These are phyloP conservation scores for Drosophila guanche DNA, from an alignment of 1,140 invertebrate genomes.

Conservation along the genomic window DNA sequence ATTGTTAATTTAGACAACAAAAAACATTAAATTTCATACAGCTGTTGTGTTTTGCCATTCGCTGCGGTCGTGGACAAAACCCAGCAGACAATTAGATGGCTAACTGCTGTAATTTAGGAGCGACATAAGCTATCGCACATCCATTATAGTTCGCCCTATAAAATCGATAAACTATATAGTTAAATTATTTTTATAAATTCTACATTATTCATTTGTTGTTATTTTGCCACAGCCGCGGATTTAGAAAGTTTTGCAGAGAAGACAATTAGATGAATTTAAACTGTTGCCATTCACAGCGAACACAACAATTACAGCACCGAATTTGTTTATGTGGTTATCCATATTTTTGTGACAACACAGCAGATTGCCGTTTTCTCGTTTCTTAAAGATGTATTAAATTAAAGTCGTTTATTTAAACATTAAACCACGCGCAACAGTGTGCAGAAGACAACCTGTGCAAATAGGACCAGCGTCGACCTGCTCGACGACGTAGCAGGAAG, in stretches of 20 bases:
- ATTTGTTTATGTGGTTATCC: conserved; percentile 63
- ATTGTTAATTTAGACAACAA: too few relatives aligned
- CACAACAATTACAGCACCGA: not conserved
- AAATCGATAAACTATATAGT: too few relatives aligned
- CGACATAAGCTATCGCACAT: too few relatives aligned
- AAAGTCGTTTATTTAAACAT: conserved; percentile 30
- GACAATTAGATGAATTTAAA: not conserved
- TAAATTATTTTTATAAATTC: not conserved
- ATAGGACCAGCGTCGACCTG: conserved; percentile 28
- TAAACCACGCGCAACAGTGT: conserved; percentile 23
- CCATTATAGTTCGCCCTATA: too few relatives aligned
- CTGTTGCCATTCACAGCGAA: conserved; percentile 41
- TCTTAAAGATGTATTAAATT: conserved; percentile 69
- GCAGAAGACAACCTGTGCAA: conserved; percentile 54
- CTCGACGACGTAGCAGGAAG: conserved; percentile 48
- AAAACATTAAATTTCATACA: too few relatives aligned
- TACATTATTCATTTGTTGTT: not conserved
- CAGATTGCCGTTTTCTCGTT: conserved; percentile 51
- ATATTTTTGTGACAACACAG: conserved; percentile 75
- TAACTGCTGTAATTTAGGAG: too few relatives aligned
- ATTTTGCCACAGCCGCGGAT: not conserved
- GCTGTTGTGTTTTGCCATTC: too few relatives aligned
- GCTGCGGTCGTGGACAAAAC: too few relatives aligned
- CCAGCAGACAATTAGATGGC: too few relatives aligned
- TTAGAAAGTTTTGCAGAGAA: not conserved